Evolutionary conservation across 2,888 invertebrate genomes (phyloP), one percentile per base, ranked within the genome.

Genomic region (Amphipyra berbera): DNA sequence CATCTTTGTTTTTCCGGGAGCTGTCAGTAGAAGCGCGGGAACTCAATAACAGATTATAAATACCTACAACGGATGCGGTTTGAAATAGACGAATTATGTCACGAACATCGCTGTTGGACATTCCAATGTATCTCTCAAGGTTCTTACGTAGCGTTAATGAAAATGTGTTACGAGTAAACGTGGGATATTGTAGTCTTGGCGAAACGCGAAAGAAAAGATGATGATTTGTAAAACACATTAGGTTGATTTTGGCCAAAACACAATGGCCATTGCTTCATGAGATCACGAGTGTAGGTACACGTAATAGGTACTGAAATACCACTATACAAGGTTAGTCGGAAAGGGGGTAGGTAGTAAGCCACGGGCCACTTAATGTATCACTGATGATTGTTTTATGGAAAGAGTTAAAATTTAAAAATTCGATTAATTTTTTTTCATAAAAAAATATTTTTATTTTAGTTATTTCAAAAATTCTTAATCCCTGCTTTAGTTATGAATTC

Each of bases 1-100:
- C 78, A 79, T 73, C 53, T 78, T 74, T 71, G 71, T 78, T 79
- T 76, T 71, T 68, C 63, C 76, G 69, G 60, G 67, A 64, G 65
- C 71, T 78, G 73, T 68, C 73, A 78, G 54, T 48, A 30, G 42
- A 65, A 50, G 52, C 70, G 71, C 73, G 78, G 68, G 69, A 73
- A 79, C 67, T 74, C 71, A 81, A 77, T 78, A 84, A 75, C 75
- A 82, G 75, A 82, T 84, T 88, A 85, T 82, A 87, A 87, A 87
- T 88, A 88, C 57, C 44, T 49, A 77, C 82, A 81, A 78, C 86
- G 87, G 86, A 86, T 84, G 73, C 68, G 69, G 78, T 81, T 85
- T 78, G 84, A 92, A 93, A 91, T 92, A 92, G 90, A 88, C 81
- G 81, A 89, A 90, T 91, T 91, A 89, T 91, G 92, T 91, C 90